Evolutionary conservation across 2,888 invertebrate species (phyloP).

Genomic region (Icerya purchasi): DNA sequence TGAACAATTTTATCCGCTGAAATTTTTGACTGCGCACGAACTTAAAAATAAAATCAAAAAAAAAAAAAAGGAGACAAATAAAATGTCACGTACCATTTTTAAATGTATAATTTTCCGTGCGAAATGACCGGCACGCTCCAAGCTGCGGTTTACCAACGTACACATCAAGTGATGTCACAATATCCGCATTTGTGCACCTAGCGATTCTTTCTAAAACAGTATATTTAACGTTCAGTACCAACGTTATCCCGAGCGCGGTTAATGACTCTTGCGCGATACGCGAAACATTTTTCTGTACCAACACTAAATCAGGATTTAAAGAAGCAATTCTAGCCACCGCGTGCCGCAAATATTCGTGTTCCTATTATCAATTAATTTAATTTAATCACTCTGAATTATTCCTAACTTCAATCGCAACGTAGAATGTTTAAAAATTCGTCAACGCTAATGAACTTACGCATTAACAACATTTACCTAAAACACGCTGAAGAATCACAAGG

Average conservation of each 20-base stretch:
- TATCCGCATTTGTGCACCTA: slow-evolving; percentile 59
- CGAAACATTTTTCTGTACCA: slow-evolving; percentile 49
- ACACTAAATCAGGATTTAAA: slow-evolving; percentile 62
- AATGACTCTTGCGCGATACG: slow-evolving; percentile 68
- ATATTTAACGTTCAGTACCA: slow-evolving; percentile 66
- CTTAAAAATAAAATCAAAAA: too few species aligned
- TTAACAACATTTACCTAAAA: too few species aligned
- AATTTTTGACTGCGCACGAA: too few species aligned
- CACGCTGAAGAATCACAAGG: too few species aligned
- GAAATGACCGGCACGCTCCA: slow-evolving; percentile 66
- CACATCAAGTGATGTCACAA: slow-evolving; percentile 71
- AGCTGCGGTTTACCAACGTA: slow-evolving; percentile 51
- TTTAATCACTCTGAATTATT: too few species aligned
- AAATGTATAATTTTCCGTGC: slow-evolving; percentile 36
- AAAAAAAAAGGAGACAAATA: too few species aligned
- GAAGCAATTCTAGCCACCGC: slow-evolving; percentile 67
- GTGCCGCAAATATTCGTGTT: slow-evolving; percentile 63
- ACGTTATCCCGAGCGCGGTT: slow-evolving; percentile 53
- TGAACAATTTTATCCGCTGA: too few species aligned
- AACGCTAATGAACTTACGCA: neutral
- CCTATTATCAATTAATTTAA: too few species aligned
- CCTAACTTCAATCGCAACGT: too few species aligned
- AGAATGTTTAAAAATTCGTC: too few species aligned
- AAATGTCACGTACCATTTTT: slow-evolving; percentile 29
- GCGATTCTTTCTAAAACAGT: slow-evolving; percentile 58